Evolutionary conservation across 2,797 vertebrate genomes (phyloP).

Genomic region (Lateolabrax maculatus): DNA sequence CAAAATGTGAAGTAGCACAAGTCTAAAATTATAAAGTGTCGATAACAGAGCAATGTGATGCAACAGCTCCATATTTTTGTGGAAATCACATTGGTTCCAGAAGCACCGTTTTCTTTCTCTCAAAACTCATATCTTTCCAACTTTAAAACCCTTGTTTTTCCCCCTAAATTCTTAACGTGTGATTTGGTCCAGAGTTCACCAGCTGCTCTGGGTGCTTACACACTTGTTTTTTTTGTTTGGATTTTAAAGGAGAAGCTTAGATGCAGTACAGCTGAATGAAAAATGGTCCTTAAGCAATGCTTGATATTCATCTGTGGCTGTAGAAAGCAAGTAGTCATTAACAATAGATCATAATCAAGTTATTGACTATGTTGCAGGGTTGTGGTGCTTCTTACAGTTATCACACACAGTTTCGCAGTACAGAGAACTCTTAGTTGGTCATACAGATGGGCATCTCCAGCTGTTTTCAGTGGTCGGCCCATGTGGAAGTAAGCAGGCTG

Average conservation of each 20-base stretch:
- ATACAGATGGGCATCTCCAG: slow-evolving; percentile 34
- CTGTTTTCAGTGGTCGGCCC: slow-evolving; percentile 21
- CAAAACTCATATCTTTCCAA: background rate
- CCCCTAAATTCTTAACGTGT: background rate
- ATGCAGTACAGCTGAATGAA: background rate
- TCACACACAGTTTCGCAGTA: slow-evolving; percentile 3
- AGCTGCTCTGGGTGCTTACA: background rate
- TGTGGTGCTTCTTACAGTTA: slow-evolving; percentile 6
- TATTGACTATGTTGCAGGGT: background rate
- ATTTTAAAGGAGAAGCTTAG: slow-evolving; percentile 15
- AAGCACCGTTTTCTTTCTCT: background rate
- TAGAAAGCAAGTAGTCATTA: background rate
- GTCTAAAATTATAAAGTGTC: background rate
- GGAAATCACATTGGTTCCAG: background rate
- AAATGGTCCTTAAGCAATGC: background rate
- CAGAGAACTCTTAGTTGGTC: slow-evolving; percentile 1
- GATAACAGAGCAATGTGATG: slow-evolving; percentile 1
- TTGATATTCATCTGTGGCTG: background rate
- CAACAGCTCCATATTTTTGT: slow-evolving; percentile 16
- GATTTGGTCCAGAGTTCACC: background rate
- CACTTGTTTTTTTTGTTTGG: background rate
- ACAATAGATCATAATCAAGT: slow-evolving; percentile 6
- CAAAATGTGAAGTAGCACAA: background rate
- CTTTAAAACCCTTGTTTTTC: background rate
- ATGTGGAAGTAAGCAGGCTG: slow-evolving; percentile 44